phyloP scores from a whole-genome alignment of 2,113 vertebrate genomes.

The Chaetops frenatus region DNA sequence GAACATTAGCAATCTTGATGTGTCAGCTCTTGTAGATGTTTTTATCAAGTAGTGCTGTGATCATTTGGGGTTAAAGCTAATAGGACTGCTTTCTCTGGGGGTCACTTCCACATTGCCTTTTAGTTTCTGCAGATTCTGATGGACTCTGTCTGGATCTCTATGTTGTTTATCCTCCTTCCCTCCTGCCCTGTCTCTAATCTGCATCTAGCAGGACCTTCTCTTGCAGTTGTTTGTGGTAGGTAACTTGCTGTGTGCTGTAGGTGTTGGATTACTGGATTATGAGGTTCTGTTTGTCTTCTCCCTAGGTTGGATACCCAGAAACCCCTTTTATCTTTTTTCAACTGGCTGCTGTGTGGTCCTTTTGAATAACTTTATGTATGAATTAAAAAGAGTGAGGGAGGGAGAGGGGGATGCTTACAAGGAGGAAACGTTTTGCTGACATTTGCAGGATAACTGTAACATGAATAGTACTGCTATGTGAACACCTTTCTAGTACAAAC shows the following conservation, averaged over 20 bases:
- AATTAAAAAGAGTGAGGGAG: not conserved
- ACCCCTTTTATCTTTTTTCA: not conserved
- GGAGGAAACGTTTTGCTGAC: constrained; percentile 28
- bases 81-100: not conserved
- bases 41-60: not conserved
- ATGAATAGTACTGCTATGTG: not conserved
- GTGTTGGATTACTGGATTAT: not conserved
- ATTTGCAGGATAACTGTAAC: constrained; percentile 45
- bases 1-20: not conserved
- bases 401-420: not conserved
- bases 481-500: constrained; percentile 10
- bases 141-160: not conserved
- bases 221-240: not conserved
- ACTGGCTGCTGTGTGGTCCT: not conserved
- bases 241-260: not conserved
- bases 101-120: not conserved
- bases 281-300: not conserved
- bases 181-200: rapidly evolving
- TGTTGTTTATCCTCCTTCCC: not conserved
- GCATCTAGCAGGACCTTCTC: not conserved
- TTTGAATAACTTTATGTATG: not conserved
- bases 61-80: not conserved
- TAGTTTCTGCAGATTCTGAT: not conserved
- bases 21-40: not conserved
- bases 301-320: not conserved